These are phyloP conservation scores for Lithophane semibrunnea DNA, from an alignment of 2,888 invertebrate species.

Conservation along the genomic window DNA sequence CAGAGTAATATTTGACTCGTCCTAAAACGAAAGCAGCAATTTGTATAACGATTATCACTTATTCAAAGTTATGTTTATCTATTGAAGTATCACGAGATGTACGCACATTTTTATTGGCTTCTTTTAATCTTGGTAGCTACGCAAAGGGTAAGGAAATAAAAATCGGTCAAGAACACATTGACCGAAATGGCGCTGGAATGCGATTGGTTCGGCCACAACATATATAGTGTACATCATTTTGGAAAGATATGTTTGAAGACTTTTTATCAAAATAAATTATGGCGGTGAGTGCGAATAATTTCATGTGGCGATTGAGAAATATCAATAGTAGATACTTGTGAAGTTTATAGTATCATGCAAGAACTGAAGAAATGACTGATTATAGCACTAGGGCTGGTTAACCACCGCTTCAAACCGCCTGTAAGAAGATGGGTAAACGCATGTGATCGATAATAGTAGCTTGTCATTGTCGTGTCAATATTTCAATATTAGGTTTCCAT, in stretches of 20 bases:
- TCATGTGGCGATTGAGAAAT: conserved; percentile 23
- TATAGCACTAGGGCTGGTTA: conserved; percentile 54
- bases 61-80: conserved; percentile 19
- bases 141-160: conserved; percentile 17
- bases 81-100: conserved; percentile 5
- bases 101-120: conserved; percentile 8
- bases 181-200: conserved; percentile 38
- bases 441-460: conserved; percentile 68
- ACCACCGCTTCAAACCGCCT: conserved; percentile 71
- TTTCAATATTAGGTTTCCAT: conserved; percentile 69
- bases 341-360: background rate
- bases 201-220: conserved; percentile 32
- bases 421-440: conserved; percentile 66
- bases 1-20: conserved; percentile 19
- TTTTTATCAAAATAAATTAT: conserved; percentile 27
- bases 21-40: conserved; percentile 20
- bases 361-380: conserved; percentile 16
- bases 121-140: conserved; percentile 19
- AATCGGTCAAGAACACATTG: conserved; percentile 49
- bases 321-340: background rate
- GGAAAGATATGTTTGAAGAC: conserved; percentile 20
- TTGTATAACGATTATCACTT: conserved; percentile 20
- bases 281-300: conserved; percentile 21
- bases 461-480: conserved; percentile 63
- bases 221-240: conserved; percentile 40